Base-by-base conservation (phyloP, 1,140 invertebrate genomes). In the Plodia interpunctella region DNA sequence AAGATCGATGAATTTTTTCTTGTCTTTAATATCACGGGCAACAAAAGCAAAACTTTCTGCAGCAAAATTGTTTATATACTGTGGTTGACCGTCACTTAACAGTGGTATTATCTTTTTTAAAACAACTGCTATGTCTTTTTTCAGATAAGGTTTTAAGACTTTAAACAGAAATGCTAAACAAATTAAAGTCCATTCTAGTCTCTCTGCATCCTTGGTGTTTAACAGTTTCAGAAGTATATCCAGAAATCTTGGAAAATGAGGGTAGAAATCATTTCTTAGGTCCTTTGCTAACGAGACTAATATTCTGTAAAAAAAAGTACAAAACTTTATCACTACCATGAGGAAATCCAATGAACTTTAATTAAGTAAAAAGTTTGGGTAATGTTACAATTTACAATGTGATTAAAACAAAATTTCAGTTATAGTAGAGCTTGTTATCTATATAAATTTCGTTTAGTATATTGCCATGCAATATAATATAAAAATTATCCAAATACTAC, bases 21-120 rank as follows among this genome's bases (percentile, higher is more conserved):
- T 95, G 68, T 98, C 94, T 68, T 92, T 94, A 35, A 97, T 93
- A 92, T 98, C 98, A 63, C 97, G 90, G 6, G 96, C 95, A 0
- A 98, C 94, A 91, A 97, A 98, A 11, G 97, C 94, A 91, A 98
- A 98, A 90, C 96, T 96, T 88, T 98, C 96, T 0, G 96, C 95
- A n/a, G 97, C 96, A 92, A 98, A 98, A 80, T 94, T 94, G 65
- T 94, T 94, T n/a, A 98, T 94, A 76, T 97, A 97, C 55, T 92
- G 91, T 57, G 95, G 95, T 65, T 93, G 91, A 4, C 90, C 87
- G 51, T 94, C 93, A 63, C 93, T 93, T 5, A 98, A 77, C 0
- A 98, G 78, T 0, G 96, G 95, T 18, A 96, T 83, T 38, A 97
- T 92, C 38, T 93, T 90, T 52, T 93, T 93, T 62, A 97, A 93